Conservation (phyloP, 1,140 invertebrate species). For the Trichonephila inaurata region DNA sequence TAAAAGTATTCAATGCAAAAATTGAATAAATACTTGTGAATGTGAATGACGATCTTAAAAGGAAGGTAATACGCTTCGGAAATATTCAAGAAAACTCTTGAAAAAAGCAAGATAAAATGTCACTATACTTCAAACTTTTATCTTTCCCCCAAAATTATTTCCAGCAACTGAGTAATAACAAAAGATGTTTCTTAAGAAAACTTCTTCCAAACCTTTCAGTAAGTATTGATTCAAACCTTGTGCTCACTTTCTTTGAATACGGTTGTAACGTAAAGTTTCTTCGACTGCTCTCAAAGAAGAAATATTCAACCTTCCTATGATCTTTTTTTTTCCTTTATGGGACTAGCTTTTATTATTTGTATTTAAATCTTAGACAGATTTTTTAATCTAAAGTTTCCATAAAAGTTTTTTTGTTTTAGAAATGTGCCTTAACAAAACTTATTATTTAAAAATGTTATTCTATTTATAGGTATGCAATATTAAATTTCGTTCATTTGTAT, state of each 20-base stretch:
- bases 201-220: neutral
- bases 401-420: no score
- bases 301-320: neutral
- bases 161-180: neutral
- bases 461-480: no score
- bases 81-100: neutral
- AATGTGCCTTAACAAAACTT: no score
- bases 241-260: neutral
- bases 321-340: neutral
- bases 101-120: neutral
- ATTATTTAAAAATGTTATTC: no score
- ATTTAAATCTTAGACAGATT: neutral
- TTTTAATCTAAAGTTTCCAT: neutral
- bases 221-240: neutral
- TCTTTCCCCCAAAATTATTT: neutral
- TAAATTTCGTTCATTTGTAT: no score
- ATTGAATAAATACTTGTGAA: no score
- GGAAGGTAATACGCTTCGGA: neutral
- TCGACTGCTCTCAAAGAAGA: neutral
- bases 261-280: neutral
- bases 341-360: neutral
- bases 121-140: neutral
- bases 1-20: no score
- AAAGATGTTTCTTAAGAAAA: neutral
- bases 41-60: no score